phyloP scores from a whole-genome alignment of 1,140 invertebrate species.

The Pachyrhynchus sulphureomaculatus region DNA sequence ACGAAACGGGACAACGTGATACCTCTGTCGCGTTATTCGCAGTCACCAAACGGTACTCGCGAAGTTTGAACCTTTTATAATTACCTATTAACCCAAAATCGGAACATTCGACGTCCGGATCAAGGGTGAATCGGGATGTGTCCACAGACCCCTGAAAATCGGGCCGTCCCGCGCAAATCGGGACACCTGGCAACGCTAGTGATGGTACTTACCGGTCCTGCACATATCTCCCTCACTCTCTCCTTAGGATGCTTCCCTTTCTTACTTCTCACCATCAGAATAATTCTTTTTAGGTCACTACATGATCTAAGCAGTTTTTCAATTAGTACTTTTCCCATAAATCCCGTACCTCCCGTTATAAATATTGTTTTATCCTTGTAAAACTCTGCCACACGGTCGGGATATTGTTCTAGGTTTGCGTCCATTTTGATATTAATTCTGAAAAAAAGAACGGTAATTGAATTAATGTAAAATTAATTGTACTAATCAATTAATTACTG shows the following conservation, averaged over 20 bases:
- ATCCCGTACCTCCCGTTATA: constrained; percentile 75
- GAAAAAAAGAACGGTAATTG: constrained; percentile 1
- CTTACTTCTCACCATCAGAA: constrained; percentile 78
- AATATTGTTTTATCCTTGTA: constrained; percentile 58
- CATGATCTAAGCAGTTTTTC: constrained; percentile 83
- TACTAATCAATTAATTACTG: too few species aligned
- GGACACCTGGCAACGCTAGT: too few species aligned
- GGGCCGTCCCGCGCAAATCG: too few species aligned
- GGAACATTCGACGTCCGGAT: too few species aligned
- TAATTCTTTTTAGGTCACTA: constrained; percentile 71
- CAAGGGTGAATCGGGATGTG: too few species aligned
- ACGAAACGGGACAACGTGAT: too few species aligned
- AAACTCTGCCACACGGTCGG: constrained; percentile 58
- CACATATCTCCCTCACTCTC: constrained; percentile 64
- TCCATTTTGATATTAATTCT: constrained; percentile 20
- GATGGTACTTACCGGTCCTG: constrained; percentile 62
- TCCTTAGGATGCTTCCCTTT: constrained; percentile 69
- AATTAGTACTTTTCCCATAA: constrained; percentile 84
- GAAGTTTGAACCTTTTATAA: too few species aligned
- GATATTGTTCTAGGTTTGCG: constrained; percentile 46
- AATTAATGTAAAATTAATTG: too few species aligned
- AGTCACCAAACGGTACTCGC: too few species aligned
- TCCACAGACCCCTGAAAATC: too few species aligned
- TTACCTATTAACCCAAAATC: too few species aligned
- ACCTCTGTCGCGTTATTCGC: too few species aligned